These are phyloP conservation scores for Muricea muricata DNA, from an alignment of 92 coral and sea anemone species.

Conservation along the genomic window DNA sequence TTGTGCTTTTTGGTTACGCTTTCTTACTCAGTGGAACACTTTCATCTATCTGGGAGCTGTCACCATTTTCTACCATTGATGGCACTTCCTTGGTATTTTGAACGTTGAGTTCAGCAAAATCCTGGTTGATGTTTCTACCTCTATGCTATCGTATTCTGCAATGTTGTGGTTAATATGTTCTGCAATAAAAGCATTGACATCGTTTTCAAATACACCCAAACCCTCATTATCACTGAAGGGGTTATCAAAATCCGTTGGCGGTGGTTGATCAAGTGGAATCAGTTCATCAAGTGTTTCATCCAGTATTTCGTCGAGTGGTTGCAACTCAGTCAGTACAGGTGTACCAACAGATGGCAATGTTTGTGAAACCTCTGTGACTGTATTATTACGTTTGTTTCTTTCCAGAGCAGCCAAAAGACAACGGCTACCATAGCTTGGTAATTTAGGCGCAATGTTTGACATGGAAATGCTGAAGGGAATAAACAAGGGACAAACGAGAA, in stretches of 20 bases:
- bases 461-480: neutral
- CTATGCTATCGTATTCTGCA: constrained; percentile 3
- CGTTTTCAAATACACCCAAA: neutral
- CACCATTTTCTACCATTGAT: neutral
- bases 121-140: too few relatives aligned
- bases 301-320: neutral
- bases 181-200: too few relatives aligned
- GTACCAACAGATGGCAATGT: too few relatives aligned
- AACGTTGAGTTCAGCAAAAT: too few relatives aligned
- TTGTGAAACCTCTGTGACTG: too few relatives aligned
- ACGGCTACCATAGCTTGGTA: neutral
- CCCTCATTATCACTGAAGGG: neutral
- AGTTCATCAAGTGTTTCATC: too few relatives aligned
- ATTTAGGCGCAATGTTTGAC: neutral
- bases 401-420: neutral
- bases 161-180: neutral
- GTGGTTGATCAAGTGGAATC: neutral
- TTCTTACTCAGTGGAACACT: neutral
- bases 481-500: too few relatives aligned
- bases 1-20: neutral
- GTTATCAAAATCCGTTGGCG: neutral
- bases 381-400: neutral
- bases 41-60: neutral
- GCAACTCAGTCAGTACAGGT: neutral
- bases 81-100: too few relatives aligned